Conservation (phyloP, 2,888 invertebrate species). For the Trisateles emortualis region DNA sequence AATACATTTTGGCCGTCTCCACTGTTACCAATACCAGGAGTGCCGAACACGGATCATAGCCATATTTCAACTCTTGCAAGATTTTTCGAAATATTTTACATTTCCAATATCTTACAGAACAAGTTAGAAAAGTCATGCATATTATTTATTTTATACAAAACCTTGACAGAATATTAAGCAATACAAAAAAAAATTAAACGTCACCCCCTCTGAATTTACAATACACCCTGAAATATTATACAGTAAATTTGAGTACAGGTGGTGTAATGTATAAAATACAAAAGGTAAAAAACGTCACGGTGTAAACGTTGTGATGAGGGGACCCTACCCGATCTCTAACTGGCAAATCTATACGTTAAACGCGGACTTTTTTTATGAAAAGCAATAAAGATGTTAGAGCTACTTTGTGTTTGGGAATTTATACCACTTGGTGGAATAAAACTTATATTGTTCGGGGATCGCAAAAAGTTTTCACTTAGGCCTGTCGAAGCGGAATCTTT, state of each 20-base stretch:
- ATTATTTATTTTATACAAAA: background rate
- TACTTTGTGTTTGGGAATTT: slow-evolving; percentile 86
- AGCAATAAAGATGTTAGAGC: slow-evolving; percentile 85
- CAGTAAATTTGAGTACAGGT: slow-evolving; percentile 51
- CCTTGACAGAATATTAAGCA: slow-evolving; percentile 20
- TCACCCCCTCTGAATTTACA: slow-evolving; percentile 43
- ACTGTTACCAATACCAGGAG: slow-evolving; percentile 29
- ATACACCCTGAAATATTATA: slow-evolving; percentile 49
- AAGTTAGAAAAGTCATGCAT: background rate
- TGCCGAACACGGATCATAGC: slow-evolving; percentile 37
- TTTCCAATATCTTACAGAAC: background rate
- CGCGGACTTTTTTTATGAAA: slow-evolving; percentile 82
- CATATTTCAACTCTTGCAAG: slow-evolving; percentile 33
- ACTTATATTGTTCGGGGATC: slow-evolving; percentile 84
- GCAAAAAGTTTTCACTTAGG: slow-evolving; percentile 84
- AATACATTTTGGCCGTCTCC: slow-evolving; percentile 39
- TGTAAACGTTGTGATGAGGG: slow-evolving; percentile 51
- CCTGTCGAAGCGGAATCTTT: slow-evolving; percentile 81
- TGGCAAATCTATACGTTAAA: slow-evolving; percentile 76
- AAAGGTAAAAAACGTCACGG: slow-evolving; percentile 58
- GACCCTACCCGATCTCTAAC: slow-evolving; percentile 68
- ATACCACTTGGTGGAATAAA: slow-evolving; percentile 84
- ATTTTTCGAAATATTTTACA: background rate
- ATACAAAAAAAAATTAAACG: slow-evolving; percentile 28
- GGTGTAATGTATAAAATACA: slow-evolving; percentile 55